These are phyloP conservation scores for Callithrix jacchus DNA, from an alignment of 2,113 vertebrate genomes.

Conservation along the genomic window DNA sequence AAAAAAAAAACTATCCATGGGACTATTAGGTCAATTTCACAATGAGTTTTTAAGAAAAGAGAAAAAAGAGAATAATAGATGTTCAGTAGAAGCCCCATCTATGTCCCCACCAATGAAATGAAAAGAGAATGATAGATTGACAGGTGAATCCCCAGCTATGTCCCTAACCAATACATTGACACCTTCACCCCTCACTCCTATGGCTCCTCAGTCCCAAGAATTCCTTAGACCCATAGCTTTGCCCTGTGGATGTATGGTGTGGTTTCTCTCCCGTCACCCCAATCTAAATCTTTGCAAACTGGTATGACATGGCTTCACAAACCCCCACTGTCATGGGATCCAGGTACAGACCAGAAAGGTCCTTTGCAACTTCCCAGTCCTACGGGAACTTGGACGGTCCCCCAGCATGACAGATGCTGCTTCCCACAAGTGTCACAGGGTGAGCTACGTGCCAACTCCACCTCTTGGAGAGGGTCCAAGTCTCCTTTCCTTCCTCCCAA, in stretches of 20 bases:
- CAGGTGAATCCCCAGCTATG: background rate
- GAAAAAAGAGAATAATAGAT: background rate
- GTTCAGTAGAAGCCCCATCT: background rate
- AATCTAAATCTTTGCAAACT: background rate
- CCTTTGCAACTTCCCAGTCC: background rate
- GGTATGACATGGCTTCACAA: background rate
- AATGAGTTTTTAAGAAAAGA: background rate
- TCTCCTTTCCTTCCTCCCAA: conserved; percentile 36
- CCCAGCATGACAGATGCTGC: background rate
- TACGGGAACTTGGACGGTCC: background rate
- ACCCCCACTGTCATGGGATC: background rate
- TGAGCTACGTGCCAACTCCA: background rate
- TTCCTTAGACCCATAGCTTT: background rate
- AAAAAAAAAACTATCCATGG: no score
- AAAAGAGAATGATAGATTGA: background rate
- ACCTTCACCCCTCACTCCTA: background rate
- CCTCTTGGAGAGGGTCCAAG: conserved; percentile 43
- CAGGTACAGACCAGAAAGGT: background rate
- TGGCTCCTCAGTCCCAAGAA: background rate
- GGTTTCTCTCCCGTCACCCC: background rate
- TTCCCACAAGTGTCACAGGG: fast-evolving
- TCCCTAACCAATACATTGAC: background rate
- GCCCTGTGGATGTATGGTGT: fast-evolving
- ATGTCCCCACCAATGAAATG: background rate
- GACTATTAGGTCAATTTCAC: no score